These are phyloP conservation scores for Leptinotarsa texana DNA, from an alignment of 1,140 invertebrate species.

Conservation along the genomic window DNA sequence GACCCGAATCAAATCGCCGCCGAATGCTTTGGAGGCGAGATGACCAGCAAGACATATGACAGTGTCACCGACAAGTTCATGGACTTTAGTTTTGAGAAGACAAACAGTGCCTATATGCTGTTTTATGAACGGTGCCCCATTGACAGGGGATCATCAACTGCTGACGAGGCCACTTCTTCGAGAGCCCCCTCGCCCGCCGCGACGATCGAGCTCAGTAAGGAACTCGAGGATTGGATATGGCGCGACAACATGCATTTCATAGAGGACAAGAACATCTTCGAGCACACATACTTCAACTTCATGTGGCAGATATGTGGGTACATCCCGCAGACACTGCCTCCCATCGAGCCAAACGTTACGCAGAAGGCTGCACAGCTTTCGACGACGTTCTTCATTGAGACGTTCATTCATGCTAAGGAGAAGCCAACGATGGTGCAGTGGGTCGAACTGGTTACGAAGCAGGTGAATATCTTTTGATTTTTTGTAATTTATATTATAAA, in stretches of 20 bases:
- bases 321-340: conserved; percentile 85
- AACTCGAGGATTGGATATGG: conserved; percentile 91
- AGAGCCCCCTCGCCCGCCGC: conserved; percentile 42
- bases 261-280: conserved; percentile 93
- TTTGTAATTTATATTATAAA: too few species aligned
- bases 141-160: conserved; percentile 51
- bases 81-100: conserved; percentile 97
- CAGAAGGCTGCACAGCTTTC: conserved; percentile 86
- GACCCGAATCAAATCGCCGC: conserved; percentile 91
- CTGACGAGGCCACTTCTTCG: conserved; percentile 52
- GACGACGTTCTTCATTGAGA: conserved; percentile 93
- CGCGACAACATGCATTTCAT: conserved; percentile 94
- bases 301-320: conserved; percentile 96
- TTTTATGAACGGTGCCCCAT: conserved; percentile 83
- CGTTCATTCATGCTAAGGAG: conserved; percentile 95
- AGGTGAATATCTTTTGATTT: conserved; percentile 51
- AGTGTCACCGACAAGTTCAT: conserved; percentile 95
- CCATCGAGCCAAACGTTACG: conserved; percentile 77
- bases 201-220: conserved; percentile 70
- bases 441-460: conserved; percentile 93
- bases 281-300: conserved; percentile 94
- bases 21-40: conserved; percentile 96
- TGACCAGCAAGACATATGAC: conserved; percentile 96
- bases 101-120: conserved; percentile 96
- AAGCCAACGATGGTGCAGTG: conserved; percentile 96